phyloP scores from a whole-genome alignment of 2,888 invertebrate genomes.

The Phyllotreta cruciferae region DNA sequence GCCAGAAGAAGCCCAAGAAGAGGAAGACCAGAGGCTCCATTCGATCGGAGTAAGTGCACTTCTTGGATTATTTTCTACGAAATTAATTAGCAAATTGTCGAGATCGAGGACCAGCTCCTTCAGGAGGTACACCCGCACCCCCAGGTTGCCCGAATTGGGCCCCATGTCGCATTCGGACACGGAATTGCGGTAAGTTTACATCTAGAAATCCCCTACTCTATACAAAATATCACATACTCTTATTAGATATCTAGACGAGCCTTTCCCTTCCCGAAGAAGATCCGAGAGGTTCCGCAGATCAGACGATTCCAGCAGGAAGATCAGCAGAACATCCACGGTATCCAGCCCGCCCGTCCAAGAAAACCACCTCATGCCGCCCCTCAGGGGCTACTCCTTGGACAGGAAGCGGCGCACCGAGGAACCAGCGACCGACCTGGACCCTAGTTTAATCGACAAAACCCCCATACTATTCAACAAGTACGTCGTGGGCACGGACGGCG shows the following conservation, averaged over 20 bases:
- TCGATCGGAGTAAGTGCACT: slow-evolving; percentile 34
- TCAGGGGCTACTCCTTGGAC: slow-evolving; percentile 54
- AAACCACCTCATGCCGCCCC: slow-evolving; percentile 18
- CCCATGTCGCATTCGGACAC: slow-evolving; percentile 77
- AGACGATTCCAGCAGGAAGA: slow-evolving; percentile 26
- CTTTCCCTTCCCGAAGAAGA: slow-evolving; percentile 50
- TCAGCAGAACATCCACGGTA: slow-evolving; percentile 43
- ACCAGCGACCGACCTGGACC: slow-evolving; percentile 55
- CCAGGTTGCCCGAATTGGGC: slow-evolving; percentile 65
- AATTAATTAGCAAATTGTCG: slow-evolving; percentile 44
- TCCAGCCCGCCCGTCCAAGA: slow-evolving; percentile 25
- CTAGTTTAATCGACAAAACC: slow-evolving; percentile 60
- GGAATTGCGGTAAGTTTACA: slow-evolving; percentile 68
- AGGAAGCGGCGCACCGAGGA: slow-evolving; percentile 50
- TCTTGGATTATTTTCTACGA: no score
- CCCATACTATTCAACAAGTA: slow-evolving; percentile 77
- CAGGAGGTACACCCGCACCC: slow-evolving; percentile 66
- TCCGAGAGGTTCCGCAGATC: slow-evolving; percentile 55
- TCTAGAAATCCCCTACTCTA: not conserved
- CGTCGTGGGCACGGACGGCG: slow-evolving; percentile 65
- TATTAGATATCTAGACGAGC: slow-evolving; percentile 56
- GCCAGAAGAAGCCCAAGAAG: slow-evolving; percentile 78
- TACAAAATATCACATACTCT: not conserved
- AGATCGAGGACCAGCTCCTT: slow-evolving; percentile 64
- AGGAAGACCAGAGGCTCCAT: slow-evolving; percentile 54